phyloP scores from a whole-genome alignment of 2,113 vertebrate genomes.

The Beaufortia kweichowensis region DNA sequence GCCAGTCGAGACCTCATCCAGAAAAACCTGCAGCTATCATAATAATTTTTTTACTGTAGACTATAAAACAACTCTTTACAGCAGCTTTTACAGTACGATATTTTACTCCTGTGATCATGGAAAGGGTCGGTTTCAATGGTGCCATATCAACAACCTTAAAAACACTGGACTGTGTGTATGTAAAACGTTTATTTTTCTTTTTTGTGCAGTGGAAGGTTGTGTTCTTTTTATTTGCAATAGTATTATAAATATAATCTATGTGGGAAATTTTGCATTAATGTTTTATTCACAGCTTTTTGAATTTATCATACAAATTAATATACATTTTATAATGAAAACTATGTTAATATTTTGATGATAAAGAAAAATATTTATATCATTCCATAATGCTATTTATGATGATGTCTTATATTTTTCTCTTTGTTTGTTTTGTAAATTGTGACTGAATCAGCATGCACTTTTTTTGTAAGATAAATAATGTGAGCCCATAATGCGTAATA shows the following conservation, averaged over 20 bases:
- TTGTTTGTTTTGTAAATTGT: background rate
- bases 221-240: background rate
- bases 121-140: background rate
- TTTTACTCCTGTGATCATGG: background rate
- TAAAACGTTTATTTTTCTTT: background rate
- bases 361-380: background rate
- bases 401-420: background rate
- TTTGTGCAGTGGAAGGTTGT: background rate
- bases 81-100: background rate
- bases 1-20: background rate
- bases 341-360: background rate
- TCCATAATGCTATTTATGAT: constrained; percentile 11
- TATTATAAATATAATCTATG: background rate
- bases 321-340: too few species aligned
- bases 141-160: background rate
- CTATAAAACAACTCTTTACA: background rate
- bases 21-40: background rate
- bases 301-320: constrained; percentile 12
- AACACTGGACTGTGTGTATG: background rate
- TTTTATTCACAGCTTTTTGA: background rate
- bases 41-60: background rate
- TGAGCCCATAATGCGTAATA: background rate
- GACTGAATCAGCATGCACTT: background rate
- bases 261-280: background rate
- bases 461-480: constrained; percentile 7